phyloP scores from a whole-genome alignment of 2,888 invertebrate genomes.

The Cylloceria caligata region DNA sequence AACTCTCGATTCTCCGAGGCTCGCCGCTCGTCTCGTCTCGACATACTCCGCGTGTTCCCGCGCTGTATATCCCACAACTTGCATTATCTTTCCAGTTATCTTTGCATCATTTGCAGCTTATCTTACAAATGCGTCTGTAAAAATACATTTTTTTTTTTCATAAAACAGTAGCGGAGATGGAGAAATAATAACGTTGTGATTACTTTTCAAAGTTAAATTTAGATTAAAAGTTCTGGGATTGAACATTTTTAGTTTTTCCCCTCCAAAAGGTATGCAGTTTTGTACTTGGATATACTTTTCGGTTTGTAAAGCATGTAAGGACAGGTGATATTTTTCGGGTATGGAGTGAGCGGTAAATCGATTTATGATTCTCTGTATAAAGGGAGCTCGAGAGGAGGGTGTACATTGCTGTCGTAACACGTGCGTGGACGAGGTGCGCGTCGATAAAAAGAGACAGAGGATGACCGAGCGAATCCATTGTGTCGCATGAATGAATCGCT shows the following conservation, averaged over 20 bases:
- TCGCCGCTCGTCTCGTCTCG: background rate
- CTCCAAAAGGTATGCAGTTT: background rate
- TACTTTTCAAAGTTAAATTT: background rate
- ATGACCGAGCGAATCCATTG: conserved; percentile 31
- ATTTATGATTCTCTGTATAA: background rate
- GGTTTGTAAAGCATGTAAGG: background rate
- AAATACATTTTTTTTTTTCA: background rate
- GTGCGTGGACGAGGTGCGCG: conserved; percentile 23
- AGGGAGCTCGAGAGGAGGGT: conserved; percentile 9
- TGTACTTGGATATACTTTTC: background rate
- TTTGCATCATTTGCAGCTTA: background rate
- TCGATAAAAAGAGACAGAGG: conserved; percentile 1
- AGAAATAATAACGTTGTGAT: background rate
- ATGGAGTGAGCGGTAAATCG: conserved; percentile 5
- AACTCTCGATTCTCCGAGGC: conserved; percentile 2
- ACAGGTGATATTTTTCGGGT: background rate
- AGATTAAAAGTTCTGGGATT: background rate
- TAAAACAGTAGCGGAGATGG: background rate
- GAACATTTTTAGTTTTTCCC: background rate
- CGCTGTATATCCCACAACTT: background rate
- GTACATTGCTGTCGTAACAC: conserved; percentile 13
- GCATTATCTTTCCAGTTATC: background rate
- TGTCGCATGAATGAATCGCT: conserved; percentile 51
- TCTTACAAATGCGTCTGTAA: background rate
- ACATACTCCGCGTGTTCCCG: background rate